A percentile compares a stretch with the other conserved stretches of the same genome.
These are phyloP conservation scores for Meriones unguiculatus DNA, from an alignment of 2,113 vertebrate species.

Conservation along the genomic window DNA sequence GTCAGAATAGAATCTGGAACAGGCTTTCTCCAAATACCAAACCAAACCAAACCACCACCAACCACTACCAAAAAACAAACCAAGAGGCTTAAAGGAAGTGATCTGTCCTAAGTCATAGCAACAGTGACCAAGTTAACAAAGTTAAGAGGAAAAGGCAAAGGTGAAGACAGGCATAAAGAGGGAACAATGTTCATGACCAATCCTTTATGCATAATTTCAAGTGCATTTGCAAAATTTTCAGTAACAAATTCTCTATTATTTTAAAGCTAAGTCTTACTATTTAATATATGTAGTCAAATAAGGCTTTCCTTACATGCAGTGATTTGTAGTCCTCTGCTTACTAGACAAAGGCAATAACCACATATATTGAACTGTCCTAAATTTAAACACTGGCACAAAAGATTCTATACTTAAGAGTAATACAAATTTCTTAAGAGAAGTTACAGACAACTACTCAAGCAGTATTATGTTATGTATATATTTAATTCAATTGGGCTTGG, in stretches of 20 bases:
- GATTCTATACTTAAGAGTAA: not conserved
- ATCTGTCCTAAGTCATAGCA: conserved; percentile 3
- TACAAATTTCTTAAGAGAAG: not conserved
- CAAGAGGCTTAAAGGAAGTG: not conserved
- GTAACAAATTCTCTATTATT: conserved; percentile 47
- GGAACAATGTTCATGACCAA: not conserved
- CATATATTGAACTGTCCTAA: not conserved
- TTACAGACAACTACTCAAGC: conserved; percentile 14
- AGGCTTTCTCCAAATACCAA: not conserved
- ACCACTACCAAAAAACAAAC: no score
- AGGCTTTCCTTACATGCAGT: conserved; percentile 2
- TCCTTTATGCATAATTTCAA: conserved; percentile 25
- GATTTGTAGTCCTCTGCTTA: conserved; percentile 5
- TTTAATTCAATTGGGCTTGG: not conserved
- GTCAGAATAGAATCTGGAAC: not conserved
- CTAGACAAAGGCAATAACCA: conserved; percentile 35
- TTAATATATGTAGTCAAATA: conserved; percentile 29
- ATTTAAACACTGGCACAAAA: conserved; percentile 16
- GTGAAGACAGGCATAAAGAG: not conserved
- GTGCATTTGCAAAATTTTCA: not conserved
- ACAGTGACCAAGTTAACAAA: not conserved
- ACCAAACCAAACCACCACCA: no score
- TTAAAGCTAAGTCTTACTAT: conserved; percentile 46
- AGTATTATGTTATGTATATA: not conserved
- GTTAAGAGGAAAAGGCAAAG: not conserved